These are phyloP conservation scores for Muscina levida DNA, from an alignment of 2,888 invertebrate species.

Conservation along the genomic window DNA sequence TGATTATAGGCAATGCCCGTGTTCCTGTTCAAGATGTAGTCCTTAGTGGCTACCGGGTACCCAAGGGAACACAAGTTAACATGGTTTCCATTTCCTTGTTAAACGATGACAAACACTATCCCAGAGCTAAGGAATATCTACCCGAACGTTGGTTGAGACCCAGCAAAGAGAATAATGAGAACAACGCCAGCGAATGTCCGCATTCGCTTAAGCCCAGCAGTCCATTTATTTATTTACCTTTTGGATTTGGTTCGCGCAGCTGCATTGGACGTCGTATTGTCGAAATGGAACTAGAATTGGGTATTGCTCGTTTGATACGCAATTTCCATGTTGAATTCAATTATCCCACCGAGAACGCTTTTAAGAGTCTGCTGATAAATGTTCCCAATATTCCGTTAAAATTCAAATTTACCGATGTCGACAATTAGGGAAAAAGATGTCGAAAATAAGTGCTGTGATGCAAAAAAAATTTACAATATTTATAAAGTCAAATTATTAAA, in stretches of 20 bases:
- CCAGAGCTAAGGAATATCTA: constrained; percentile 44
- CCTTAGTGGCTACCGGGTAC: constrained; percentile 83
- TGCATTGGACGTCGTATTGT: constrained; percentile 88
- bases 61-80: constrained; percentile 84
- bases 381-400: constrained; percentile 77
- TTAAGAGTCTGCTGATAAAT: constrained; percentile 73
- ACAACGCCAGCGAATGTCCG: constrained; percentile 35
- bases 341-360: constrained; percentile 73
- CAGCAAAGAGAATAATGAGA: neutral
- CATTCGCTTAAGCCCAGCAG: constrained; percentile 55
- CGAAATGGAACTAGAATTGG: constrained; percentile 85
- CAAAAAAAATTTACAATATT: too few relatives aligned
- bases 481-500: too few relatives aligned
- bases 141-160: constrained; percentile 65
- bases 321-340: constrained; percentile 74
- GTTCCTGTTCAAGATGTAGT: constrained; percentile 82
- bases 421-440: neutral
- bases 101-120: constrained; percentile 73
- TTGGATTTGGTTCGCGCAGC: constrained; percentile 86
- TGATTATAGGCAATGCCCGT: constrained; percentile 82
- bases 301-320: constrained; percentile 79
- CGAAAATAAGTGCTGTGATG: neutral
- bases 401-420: constrained; percentile 76
- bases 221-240: constrained; percentile 81
- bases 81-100: constrained; percentile 82